A percentile compares a stretch with the other conserved stretches of the same genome.
Evolutionary conservation across 2,888 invertebrate species (phyloP).

Genomic region (Cephus pulcher): DNA sequence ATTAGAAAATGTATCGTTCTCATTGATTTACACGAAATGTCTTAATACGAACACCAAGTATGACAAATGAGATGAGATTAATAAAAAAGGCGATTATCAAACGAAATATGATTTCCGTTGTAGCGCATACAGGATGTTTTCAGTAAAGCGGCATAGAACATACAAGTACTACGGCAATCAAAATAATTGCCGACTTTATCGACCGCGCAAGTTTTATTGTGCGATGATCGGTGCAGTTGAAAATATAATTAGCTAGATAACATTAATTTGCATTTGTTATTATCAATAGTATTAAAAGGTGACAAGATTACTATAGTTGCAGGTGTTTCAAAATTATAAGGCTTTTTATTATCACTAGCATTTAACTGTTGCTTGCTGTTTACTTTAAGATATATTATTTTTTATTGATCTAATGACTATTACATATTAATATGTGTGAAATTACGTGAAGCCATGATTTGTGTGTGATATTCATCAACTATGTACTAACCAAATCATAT

Average conservation of each 20-base stretch:
- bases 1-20: neutral
- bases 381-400: neutral
- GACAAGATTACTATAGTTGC: neutral
- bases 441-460: neutral
- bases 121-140: no score
- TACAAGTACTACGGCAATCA: neutral
- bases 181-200: neutral
- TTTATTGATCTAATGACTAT: neutral
- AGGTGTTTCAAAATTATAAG: neutral
- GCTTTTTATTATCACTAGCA: neutral
- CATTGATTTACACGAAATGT: neutral
- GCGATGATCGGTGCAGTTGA: neutral
- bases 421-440: neutral
- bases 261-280: neutral
- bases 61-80: neutral
- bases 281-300: no score
- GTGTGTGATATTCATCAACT: neutral
- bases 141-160: neutral
- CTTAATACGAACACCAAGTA: neutral
- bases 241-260: neutral
- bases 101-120: neutral
- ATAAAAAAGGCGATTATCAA: neutral
- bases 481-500: constrained; percentile 49
- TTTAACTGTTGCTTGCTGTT: neutral
- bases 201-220: neutral